Evolutionary conservation across 2,113 vertebrate species (phyloP).

Genomic region (Nycticryphes semicollaris): DNA sequence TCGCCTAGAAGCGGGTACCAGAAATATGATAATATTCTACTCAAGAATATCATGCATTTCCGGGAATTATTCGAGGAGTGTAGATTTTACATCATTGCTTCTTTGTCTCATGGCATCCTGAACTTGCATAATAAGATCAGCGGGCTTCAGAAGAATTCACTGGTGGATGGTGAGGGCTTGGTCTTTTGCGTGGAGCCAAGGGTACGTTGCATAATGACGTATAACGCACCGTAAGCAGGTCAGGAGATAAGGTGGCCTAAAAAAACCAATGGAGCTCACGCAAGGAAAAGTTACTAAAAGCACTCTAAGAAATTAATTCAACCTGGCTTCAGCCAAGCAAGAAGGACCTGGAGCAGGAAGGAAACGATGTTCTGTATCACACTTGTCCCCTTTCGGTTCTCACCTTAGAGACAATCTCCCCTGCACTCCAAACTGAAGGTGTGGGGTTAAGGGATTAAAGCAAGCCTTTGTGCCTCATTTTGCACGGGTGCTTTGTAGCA

Average conservation of each 20-base stretch:
- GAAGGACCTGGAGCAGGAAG: not conserved
- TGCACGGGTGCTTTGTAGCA: not conserved
- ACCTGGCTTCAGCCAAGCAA: not conserved
- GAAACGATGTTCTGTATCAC: not conserved
- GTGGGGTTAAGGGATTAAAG: not conserved
- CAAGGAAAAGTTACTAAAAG: conserved; percentile 48
- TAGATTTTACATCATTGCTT: conserved; percentile 56
- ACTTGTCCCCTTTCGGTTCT: not conserved
- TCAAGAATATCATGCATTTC: conserved; percentile 6
- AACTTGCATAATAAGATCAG: conserved; percentile 51
- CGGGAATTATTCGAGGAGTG: conserved; percentile 35
- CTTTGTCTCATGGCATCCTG: conserved; percentile 51
- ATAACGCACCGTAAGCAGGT: conserved; percentile 50
- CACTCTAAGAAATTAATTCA: conserved; percentile 62
- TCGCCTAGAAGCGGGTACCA: not conserved
- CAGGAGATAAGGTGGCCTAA: conserved; percentile 32
- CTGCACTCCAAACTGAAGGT: not conserved
- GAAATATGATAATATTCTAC: conserved; percentile 12
- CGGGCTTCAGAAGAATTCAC: conserved; percentile 8
- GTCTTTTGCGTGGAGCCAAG: not conserved
- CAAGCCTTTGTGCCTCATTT: not conserved
- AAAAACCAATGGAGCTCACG: not conserved
- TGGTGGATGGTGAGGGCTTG: conserved; percentile 13
- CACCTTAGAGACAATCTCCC: not conserved
- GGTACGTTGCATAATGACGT: conserved; percentile 6